phyloP scores from a whole-genome alignment of 2,113 vertebrate species.

The Alces alces region DNA sequence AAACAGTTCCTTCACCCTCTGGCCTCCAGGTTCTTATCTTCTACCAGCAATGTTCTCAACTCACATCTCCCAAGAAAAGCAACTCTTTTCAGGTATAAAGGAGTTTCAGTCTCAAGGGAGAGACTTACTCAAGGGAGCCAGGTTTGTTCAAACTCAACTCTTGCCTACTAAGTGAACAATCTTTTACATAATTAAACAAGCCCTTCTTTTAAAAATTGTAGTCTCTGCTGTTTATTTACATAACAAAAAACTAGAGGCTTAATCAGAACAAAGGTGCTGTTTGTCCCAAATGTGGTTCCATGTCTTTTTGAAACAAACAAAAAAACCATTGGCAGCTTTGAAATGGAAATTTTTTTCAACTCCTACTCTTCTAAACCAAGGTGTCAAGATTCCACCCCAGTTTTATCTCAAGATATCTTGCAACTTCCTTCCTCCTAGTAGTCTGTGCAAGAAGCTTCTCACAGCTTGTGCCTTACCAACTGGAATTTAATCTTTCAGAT shows the following conservation, averaged over 20 bases:
- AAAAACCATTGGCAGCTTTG: neutral
- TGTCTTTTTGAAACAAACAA: neutral
- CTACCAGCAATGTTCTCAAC: neutral
- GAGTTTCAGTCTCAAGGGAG: neutral
- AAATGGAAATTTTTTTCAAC: neutral
- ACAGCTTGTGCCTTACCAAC: neutral
- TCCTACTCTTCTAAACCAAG: neutral
- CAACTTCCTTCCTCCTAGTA: neutral
- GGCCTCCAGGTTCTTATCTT: neutral
- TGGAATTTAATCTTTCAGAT: neutral
- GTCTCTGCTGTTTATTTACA: conserved; percentile 14
- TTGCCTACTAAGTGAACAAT: neutral
- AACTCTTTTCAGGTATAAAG: neutral
- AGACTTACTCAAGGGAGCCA: neutral
- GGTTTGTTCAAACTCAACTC: neutral
- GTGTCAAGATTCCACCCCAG: neutral
- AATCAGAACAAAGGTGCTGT: neutral
- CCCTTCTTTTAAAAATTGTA: neutral
- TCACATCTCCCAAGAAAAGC: neutral
- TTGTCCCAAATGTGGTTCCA: conserved; percentile 7
- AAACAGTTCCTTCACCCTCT: conserved; percentile 15
- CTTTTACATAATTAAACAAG: conserved; percentile 19
- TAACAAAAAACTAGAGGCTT: conserved; percentile 32
- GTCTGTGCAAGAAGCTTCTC: neutral
- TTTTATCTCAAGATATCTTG: neutral